Evolutionary conservation across 2,113 vertebrate species (phyloP), one percentile per base, ranked within the genome.

Genomic region (Egretta garzetta): DNA sequence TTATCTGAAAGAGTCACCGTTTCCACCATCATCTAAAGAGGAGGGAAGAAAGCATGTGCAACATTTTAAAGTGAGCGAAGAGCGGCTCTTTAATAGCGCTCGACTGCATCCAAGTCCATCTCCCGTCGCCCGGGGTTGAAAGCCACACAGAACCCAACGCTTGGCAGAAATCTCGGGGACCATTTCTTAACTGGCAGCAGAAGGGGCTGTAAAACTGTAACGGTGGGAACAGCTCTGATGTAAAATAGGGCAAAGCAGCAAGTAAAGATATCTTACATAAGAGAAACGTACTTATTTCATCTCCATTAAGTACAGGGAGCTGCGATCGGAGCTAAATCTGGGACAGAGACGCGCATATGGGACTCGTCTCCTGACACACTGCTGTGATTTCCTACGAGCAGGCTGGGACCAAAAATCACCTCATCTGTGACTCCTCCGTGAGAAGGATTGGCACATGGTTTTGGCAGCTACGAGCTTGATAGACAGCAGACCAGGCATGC

Each of bases 391-490:
- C 90, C 88, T 50, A 12, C 0, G 16, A 86, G 86, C 79, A 86
- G 77, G 3, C 56, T 80, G 75, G 82, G 95, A 21, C 73, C 70
- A 39, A 47, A 82, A 88, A 67, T n/a, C 62, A 37, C 50, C 80
- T 93, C 72, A 17, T 28, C 73, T 4, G 47, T 6, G 81, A 63
- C 21, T 58, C 66, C 87, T 90, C 93, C 88, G 8, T 0, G 53
- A 90, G 84, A 59, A 81, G 80, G 71, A 56, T 79, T 98, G 97
- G 97, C 97, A 98, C 93, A 21, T 39, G 88, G 72, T 64, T 91
- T 93, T 81, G 94, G 95, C 93, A 91, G 94, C 88, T 85, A 43
- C 62, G 12, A 81, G 87, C 81, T 13, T 1, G 75, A n/a, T 5
- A n/a, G 80, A n/a, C 37, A 64, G 76, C 39, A 35, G 94, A 24